phyloP scores from a whole-genome alignment of 2,113 vertebrate genomes.

The Pelvicachromis taeniatus region DNA sequence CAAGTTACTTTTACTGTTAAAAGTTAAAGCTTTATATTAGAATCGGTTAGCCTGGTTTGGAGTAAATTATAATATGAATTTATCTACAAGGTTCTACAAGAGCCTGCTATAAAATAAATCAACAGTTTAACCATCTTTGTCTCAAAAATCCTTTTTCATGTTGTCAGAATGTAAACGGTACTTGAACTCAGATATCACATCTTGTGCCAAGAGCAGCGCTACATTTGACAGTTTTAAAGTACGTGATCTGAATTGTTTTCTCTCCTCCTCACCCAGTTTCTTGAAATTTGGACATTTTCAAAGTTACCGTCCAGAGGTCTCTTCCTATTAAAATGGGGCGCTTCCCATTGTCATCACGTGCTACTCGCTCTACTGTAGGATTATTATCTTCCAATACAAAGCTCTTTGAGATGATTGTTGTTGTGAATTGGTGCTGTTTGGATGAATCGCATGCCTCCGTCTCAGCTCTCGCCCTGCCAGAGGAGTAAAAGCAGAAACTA shows the following conservation, averaged over 20 bases:
- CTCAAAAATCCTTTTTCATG: neutral
- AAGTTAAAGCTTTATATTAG: too few species aligned
- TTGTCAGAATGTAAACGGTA: neutral
- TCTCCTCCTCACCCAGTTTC: neutral
- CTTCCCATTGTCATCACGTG: neutral
- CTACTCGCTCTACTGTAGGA: neutral
- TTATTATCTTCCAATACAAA: neutral
- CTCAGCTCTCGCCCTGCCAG: neutral
- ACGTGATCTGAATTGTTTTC: neutral
- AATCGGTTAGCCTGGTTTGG: too few species aligned
- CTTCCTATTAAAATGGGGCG: neutral
- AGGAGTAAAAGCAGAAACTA: neutral
- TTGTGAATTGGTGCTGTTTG: neutral
- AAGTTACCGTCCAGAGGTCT: neutral
- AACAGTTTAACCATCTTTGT: too few species aligned
- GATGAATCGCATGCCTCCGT: neutral
- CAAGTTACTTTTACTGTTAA: too few species aligned
- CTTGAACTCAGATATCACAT: neutral
- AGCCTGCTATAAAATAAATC: too few species aligned
- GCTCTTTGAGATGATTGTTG: neutral
- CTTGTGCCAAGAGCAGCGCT: neutral
- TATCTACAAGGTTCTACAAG: neutral
- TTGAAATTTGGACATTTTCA: neutral
- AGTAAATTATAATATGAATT: neutral
- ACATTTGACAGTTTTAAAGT: neutral